Conservation (phyloP, 2,888 invertebrate species). For the Tubiluchus corallicola region DNA sequence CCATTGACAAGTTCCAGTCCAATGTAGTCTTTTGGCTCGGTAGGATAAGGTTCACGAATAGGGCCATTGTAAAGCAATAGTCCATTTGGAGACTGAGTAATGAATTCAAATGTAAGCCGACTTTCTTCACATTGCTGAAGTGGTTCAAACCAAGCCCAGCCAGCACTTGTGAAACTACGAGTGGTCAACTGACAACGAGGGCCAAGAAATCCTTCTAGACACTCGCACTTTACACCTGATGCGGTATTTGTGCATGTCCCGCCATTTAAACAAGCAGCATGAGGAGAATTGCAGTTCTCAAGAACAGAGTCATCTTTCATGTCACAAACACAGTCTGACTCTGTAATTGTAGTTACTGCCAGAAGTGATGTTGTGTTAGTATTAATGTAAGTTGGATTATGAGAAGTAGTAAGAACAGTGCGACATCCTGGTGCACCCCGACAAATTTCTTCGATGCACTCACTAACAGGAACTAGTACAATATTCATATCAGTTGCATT, state of each 20-base stretch:
- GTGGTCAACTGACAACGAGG: constrained; percentile 93
- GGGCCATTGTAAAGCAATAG: constrained; percentile 89
- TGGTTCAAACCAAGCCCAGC: constrained; percentile 96
- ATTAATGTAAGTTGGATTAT: constrained; percentile 75
- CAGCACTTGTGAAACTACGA: constrained; percentile 77
- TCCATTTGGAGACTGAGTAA: constrained; percentile 76
- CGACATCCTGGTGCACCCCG: constrained; percentile 93
- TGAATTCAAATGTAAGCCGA: constrained; percentile 84
- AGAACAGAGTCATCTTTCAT: constrained; percentile 77
- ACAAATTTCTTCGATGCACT: too few relatives aligned
- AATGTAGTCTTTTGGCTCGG: constrained; percentile 90
- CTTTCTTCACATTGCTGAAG: constrained; percentile 91
- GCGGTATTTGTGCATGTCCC: constrained; percentile 83
- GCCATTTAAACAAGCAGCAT: constrained; percentile 84
- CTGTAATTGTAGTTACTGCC: constrained; percentile 77
- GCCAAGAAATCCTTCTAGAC: constrained; percentile 77
- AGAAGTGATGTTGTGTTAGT: constrained; percentile 91
- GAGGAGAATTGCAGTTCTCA: constrained; percentile 69
- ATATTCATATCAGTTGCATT: background rate
- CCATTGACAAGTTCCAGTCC: constrained; percentile 81
- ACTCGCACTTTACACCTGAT: constrained; percentile 62
- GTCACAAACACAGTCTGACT: constrained; percentile 81
- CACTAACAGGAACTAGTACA: too few relatives aligned
- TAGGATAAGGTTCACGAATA: too few relatives aligned
- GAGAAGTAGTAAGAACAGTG: constrained; percentile 63